These are phyloP conservation scores for Artemia sinica DNA, from an alignment of 2,888 invertebrate genomes.

Conservation along the genomic window DNA sequence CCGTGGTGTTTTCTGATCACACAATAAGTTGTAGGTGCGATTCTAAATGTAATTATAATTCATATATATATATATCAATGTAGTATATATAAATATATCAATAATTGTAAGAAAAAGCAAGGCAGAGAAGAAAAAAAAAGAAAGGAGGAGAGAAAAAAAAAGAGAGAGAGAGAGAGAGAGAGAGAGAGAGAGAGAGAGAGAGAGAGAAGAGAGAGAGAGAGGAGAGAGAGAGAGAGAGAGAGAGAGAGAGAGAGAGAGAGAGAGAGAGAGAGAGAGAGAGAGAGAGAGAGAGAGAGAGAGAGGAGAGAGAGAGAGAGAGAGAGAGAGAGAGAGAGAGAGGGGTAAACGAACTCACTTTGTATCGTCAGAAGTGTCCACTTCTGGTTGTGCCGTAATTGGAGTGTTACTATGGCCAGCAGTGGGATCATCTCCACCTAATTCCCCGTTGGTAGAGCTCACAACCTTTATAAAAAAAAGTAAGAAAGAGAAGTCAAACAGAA, in stretches of 20 bases:
- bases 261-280: conserved; percentile 14
- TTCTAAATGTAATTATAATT: too few species aligned
- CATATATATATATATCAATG: too few species aligned
- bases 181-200: background rate
- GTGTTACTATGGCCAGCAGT: conserved; percentile 93
- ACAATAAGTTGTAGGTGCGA: too few species aligned
- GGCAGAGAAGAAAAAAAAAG: conserved; percentile 14
- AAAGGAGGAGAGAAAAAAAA: too few species aligned
- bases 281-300: background rate
- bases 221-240: conserved; percentile 21
- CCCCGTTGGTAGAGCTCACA: conserved; percentile 92
- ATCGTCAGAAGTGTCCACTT: conserved; percentile 89
- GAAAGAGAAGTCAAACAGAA: too few species aligned
- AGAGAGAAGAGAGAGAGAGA: background rate
- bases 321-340: conserved; percentile 15
- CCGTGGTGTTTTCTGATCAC: too few species aligned
- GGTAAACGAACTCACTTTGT: conserved; percentile 62
- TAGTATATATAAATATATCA: too few species aligned
- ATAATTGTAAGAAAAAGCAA: background rate
- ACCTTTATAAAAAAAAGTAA: conserved; percentile 49
- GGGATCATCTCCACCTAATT: conserved; percentile 82
- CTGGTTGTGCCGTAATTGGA: conserved; percentile 80
- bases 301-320: background rate
- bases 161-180: too few species aligned
- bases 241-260: background rate